Conservation (phyloP, 2,888 invertebrate genomes). For the Escarpia spicata region DNA sequence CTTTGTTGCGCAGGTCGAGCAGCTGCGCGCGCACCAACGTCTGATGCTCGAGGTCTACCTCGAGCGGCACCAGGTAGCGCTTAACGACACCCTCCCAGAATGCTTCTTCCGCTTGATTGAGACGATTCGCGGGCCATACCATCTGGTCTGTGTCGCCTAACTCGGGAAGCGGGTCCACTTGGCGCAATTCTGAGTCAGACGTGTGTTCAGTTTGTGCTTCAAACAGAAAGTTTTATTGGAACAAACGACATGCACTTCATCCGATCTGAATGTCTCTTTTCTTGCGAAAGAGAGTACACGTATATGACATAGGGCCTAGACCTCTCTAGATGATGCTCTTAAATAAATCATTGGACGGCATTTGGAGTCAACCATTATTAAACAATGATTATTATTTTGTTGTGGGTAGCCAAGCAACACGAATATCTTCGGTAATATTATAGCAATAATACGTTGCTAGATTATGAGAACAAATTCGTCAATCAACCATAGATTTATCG, state of each 20-base stretch:
- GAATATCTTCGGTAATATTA: no score
- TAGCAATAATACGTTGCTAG: no score
- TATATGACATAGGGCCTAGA: no score
- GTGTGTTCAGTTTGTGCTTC: not conserved
- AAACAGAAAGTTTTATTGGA: not conserved
- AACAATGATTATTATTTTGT: no score
- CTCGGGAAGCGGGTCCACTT: constrained; percentile 28
- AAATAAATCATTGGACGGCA: no score
- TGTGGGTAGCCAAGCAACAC: no score
- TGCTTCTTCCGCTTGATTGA: constrained; percentile 74
- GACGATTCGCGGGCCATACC: constrained; percentile 27
- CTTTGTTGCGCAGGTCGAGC: constrained; percentile 53
- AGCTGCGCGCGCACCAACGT: constrained; percentile 49
- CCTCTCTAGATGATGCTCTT: no score
- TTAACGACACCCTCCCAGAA: constrained; percentile 93
- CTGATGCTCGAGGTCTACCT: constrained; percentile 80
- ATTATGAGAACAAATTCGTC: no score
- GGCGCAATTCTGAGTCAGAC: constrained; percentile 29
- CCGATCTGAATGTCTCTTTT: not conserved
- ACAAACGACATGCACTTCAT: not conserved
- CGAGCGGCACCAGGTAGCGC: constrained; percentile 89
- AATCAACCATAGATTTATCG: no score
- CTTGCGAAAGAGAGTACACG: no score
- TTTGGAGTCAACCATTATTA: no score
- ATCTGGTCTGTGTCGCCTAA: not conserved